A percentile compares a stretch with the other conserved stretches of the same genome.
Conservation (phyloP, 2,888 invertebrate species). For the Erebia ligea region DNA sequence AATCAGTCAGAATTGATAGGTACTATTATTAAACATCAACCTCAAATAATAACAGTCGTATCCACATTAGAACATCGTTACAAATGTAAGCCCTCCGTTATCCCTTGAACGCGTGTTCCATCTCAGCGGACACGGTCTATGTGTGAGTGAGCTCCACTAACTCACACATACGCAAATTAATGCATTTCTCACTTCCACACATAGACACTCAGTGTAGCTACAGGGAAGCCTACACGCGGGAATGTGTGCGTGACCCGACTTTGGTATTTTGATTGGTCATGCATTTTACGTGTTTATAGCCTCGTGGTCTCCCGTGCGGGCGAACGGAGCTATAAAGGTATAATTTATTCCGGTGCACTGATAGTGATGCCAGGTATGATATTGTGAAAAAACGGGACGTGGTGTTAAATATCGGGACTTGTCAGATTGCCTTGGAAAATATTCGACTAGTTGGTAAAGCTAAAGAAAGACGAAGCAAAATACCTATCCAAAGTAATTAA, state of each 20-base stretch:
- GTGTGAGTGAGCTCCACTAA: slow-evolving; percentile 59
- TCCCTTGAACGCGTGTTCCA: slow-evolving; percentile 80
- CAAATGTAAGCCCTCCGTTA: slow-evolving; percentile 79
- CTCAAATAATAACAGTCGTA: slow-evolving; percentile 35
- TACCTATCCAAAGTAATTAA: background rate
- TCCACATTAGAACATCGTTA: slow-evolving; percentile 58
- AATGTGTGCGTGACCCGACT: slow-evolving; percentile 70
- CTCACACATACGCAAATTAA: slow-evolving; percentile 44
- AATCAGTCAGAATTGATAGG: background rate
- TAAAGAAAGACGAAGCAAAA: background rate
- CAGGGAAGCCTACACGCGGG: slow-evolving; percentile 26
- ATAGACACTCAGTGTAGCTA: slow-evolving; percentile 22
- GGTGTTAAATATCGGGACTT: background rate
- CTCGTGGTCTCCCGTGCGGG: slow-evolving; percentile 64
- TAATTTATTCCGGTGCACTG: slow-evolving; percentile 67
- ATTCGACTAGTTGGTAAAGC: background rate
- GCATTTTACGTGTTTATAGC: slow-evolving; percentile 82
- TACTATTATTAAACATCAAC: background rate
- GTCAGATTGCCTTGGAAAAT: background rate
- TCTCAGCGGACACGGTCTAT: slow-evolving; percentile 63
- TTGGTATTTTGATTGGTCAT: slow-evolving; percentile 84
- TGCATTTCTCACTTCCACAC: slow-evolving; percentile 40
- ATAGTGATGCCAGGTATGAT: slow-evolving; percentile 20
- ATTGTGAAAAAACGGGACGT: slow-evolving; percentile 21
- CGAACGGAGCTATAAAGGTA: slow-evolving; percentile 70